Conservation (phyloP, 2,797 vertebrate genomes). For the Babyrousa celebensis region DNA sequence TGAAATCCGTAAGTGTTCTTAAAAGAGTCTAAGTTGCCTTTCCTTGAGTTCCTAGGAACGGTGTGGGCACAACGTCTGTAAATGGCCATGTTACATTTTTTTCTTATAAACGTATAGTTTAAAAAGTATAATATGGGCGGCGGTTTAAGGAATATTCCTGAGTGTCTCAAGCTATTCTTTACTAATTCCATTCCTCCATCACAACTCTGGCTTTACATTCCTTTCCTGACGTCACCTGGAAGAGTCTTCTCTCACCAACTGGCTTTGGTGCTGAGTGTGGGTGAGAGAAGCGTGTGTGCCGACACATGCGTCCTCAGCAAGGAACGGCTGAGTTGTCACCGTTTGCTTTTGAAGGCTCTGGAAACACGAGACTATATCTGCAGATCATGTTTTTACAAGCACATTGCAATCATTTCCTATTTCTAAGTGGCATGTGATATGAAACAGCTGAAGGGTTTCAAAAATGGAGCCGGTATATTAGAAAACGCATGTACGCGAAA, state of each 20-base stretch:
- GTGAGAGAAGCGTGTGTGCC: background rate
- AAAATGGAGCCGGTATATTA: conserved; percentile 48
- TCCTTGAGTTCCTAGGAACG: background rate
- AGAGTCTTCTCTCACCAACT: background rate
- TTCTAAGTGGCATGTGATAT: conserved; percentile 65
- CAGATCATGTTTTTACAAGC: conserved; percentile 34
- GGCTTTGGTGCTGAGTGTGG: background rate
- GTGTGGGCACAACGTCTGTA: background rate
- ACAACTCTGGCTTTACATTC: background rate
- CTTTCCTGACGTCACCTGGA: background rate
- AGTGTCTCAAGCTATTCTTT: background rate
- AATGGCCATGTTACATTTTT: background rate
- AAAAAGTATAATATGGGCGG: background rate
- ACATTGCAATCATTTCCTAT: conserved; percentile 62
- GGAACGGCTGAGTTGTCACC: background rate
- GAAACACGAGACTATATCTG: background rate
- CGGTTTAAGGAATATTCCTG: conserved; percentile 13
- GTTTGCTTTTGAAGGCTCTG: conserved; percentile 15
- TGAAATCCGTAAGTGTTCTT: conserved; percentile 13
- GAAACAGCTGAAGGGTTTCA: conserved; percentile 66
- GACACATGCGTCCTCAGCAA: background rate
- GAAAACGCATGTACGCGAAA: conserved; percentile 48
- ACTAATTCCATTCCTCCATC: background rate
- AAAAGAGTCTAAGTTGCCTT: background rate
- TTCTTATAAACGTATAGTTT: background rate